Evolutionary conservation across 2,888 invertebrate species (phyloP), one percentile per base, ranked within the genome.

Genomic region (Parthenolecanium corni): DNA sequence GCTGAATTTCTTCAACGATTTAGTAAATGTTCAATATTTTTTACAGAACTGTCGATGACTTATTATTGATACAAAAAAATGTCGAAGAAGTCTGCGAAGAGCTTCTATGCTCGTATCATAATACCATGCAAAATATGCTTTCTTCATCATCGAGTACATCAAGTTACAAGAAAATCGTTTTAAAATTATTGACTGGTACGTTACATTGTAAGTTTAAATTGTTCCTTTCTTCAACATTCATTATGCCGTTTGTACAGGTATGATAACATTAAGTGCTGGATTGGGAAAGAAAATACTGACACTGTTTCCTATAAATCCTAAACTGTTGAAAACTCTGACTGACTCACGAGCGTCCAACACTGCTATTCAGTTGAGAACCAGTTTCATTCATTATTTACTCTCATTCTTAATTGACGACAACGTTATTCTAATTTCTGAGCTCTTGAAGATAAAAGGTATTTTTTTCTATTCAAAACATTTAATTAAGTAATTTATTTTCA

Each of bases 121-220:
- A 18, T 11, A 58, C 58, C 1, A 23, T 58, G 16, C 58, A 58
- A 25, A 58, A 58, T 38, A 58, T 58, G 58, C 18, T 58, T 2
- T 21, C 21, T n/a, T 31, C 36, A 18, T 31, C 23, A 3, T 21
- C 38, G 14, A 58, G 58, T 20, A 20, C 58, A 21, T 38, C 49
- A 12, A 58, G 36, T 38, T 38, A 58, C 21, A 46, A 47, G 12
- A 58, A 58, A 58, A 47, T 58, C 3, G 20, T 51, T 21, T 23
- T 58, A n/a, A 58, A 58, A n/a, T 31, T 58, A 18, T 36, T 58
- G 4, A 58, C 58, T 38, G 58, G 58, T 58, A 36, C 14, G 16
- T 16, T 31, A 9, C 31, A 31, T 31, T 31, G 9, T 31, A 31
- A 31, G 31, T 31, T n/a, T n/a, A n/a, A n/a, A n/a, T n/a, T n/a